These are phyloP conservation scores for Heptranchias perlo DNA, from an alignment of 2,113 vertebrate genomes.

Conservation along the genomic window DNA sequence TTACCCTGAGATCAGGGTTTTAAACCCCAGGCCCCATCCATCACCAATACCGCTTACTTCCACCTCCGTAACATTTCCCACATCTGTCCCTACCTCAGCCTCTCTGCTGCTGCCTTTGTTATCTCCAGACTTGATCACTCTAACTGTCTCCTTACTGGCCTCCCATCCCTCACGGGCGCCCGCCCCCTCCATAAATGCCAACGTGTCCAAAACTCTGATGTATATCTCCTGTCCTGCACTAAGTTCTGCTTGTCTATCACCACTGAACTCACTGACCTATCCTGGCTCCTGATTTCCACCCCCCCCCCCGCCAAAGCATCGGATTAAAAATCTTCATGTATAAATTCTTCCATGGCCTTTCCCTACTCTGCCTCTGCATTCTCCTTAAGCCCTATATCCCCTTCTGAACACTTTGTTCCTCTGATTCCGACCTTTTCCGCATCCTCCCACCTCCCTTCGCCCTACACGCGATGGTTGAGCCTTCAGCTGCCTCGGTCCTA, in stretches of 20 bases:
- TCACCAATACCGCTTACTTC: background rate
- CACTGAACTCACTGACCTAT: background rate
- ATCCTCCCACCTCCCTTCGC: background rate
- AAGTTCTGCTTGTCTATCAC: background rate
- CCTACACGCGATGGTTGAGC: background rate
- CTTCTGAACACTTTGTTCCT: background rate
- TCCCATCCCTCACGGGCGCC: too few species aligned
- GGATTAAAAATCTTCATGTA: background rate
- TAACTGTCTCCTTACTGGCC: too few species aligned
- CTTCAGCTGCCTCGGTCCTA: background rate
- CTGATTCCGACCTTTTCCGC: background rate
- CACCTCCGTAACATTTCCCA: background rate
- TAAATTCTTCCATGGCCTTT: background rate
- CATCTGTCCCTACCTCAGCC: too few species aligned
- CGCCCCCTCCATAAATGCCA: too few species aligned
- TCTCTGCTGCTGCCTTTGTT: background rate
- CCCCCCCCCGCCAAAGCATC: background rate
- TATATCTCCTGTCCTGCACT: too few species aligned
- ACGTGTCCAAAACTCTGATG: too few species aligned
- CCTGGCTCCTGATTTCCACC: background rate
- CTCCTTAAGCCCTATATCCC: background rate
- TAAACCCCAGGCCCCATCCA: background rate
- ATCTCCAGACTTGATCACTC: too few species aligned
- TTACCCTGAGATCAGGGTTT: background rate
- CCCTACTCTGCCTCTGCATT: background rate